phyloP scores from a whole-genome alignment of 2,888 invertebrate species.

The Acanthopleura granulata region DNA sequence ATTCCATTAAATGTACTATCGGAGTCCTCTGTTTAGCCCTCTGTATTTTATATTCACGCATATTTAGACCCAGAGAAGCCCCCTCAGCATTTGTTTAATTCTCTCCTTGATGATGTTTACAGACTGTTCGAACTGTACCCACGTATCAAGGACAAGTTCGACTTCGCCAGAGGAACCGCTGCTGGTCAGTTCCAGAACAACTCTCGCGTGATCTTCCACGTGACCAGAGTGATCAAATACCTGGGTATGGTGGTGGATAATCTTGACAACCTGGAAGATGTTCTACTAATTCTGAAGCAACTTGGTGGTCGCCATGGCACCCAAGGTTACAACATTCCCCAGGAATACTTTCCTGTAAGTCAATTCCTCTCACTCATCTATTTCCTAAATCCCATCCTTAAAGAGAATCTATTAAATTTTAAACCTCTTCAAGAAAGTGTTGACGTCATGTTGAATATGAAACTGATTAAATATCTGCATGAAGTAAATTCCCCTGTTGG shows the following conservation, averaged over 20 bases:
- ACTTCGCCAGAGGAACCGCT: slow-evolving; percentile 7
- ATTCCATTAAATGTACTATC: too few relatives aligned
- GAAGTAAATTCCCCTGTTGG: too few relatives aligned
- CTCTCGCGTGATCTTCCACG: slow-evolving; percentile 10
- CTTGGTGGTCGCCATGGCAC: slow-evolving; percentile 21
- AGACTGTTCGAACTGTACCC: neutral
- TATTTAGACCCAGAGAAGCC: too few relatives aligned
- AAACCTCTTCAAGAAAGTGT: too few relatives aligned
- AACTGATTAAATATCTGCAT: too few relatives aligned
- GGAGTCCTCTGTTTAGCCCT: too few relatives aligned
- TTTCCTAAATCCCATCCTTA: too few relatives aligned
- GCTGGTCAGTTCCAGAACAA: slow-evolving; percentile 5
- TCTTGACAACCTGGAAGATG: slow-evolving; percentile 19
- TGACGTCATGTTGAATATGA: too few relatives aligned
- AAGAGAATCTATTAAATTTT: too few relatives aligned
- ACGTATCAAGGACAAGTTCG: slow-evolving; percentile 10
- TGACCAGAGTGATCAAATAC: slow-evolving; percentile 4
- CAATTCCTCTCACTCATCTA: neutral
- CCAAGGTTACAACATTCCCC: slow-evolving; percentile 17
- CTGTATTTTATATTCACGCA: too few relatives aligned
- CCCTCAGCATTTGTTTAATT: too few relatives aligned
- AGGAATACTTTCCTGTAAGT: slow-evolving; percentile 18
- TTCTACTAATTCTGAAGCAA: neutral
- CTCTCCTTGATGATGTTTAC: neutral
- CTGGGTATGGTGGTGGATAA: neutral